These are phyloP conservation scores for Leuctra nigra DNA, from an alignment of 2,888 invertebrate genomes.

Conservation along the genomic window DNA sequence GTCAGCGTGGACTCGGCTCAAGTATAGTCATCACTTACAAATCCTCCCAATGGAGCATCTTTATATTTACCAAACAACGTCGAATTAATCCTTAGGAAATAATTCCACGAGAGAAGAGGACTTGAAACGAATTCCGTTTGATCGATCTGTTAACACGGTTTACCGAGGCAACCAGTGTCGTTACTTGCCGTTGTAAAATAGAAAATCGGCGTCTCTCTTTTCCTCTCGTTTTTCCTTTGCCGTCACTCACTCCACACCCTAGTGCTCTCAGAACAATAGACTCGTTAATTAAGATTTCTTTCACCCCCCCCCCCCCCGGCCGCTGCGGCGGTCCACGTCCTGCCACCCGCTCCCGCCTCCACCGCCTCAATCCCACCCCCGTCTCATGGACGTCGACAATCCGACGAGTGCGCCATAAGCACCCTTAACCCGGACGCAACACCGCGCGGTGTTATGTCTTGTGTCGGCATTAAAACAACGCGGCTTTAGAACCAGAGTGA, in stretches of 20 bases:
- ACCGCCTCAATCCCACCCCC: slow-evolving; percentile 41
- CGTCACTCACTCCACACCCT: slow-evolving; percentile 36
- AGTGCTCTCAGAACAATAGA: slow-evolving; percentile 63
- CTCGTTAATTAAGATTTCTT: slow-evolving; percentile 75
- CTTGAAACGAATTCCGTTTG: background rate
- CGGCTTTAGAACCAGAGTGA: slow-evolving; percentile 20
- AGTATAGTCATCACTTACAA: slow-evolving; percentile 1
- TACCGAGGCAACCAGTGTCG: slow-evolving; percentile 1
- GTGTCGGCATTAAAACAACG: slow-evolving; percentile 9
- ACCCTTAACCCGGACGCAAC: too few relatives aligned
- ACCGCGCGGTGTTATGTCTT: slow-evolving; percentile 1
- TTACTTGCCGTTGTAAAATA: background rate
- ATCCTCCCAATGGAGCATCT: background rate
- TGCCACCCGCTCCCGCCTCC: slow-evolving; percentile 35
- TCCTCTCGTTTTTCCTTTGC: slow-evolving; percentile 21
- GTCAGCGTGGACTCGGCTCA: slow-evolving; percentile 29
- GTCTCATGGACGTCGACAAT: slow-evolving; percentile 9
- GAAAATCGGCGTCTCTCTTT: slow-evolving; percentile 15
- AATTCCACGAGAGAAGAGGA: background rate
- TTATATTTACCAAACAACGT: background rate
- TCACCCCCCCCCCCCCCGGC: slow-evolving; percentile 33
- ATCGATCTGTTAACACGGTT: slow-evolving; percentile 14
- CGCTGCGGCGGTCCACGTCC: slow-evolving; percentile 25
- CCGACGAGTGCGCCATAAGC: slow-evolving; percentile 7
- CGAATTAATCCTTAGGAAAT: background rate